A percentile compares a stretch with the other conserved stretches of the same genome.
phyloP scores from a whole-genome alignment of 2,797 vertebrate species.

The Enoplosus armatus region DNA sequence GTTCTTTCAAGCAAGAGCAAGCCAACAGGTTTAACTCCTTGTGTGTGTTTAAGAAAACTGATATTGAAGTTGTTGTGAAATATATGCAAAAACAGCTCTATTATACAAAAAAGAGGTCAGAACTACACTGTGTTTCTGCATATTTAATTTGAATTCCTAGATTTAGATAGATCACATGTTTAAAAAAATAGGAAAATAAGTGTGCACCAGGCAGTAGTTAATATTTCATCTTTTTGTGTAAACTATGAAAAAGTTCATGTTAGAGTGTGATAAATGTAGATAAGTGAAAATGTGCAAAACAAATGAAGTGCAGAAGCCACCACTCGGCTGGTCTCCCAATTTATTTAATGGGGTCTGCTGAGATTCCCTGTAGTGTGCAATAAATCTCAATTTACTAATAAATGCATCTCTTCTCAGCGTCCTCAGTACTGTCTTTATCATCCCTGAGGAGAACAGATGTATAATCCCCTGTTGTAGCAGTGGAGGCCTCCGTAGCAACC shows the following conservation, averaged over 20 bases:
- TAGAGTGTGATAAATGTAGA: slow-evolving; percentile 34
- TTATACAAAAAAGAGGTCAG: background rate
- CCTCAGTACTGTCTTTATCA: slow-evolving; percentile 35
- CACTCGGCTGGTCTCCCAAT: slow-evolving; percentile 33
- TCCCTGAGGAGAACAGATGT: slow-evolving; percentile 41
- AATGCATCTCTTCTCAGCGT: slow-evolving; percentile 35
- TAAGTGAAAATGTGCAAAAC: slow-evolving; percentile 28
- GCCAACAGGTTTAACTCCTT: background rate
- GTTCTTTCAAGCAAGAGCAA: background rate
- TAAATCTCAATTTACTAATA: slow-evolving; percentile 60
- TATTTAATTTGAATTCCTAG: slow-evolving; percentile 11
- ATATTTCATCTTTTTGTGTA: slow-evolving; percentile 19
- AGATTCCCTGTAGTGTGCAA: slow-evolving; percentile 37
- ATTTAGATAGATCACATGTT: too few relatives aligned
- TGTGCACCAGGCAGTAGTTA: background rate
- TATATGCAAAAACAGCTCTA: background rate
- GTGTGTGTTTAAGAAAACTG: background rate
- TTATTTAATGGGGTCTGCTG: slow-evolving; percentile 37
- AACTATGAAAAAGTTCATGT: slow-evolving; percentile 33
- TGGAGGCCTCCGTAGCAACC: slow-evolving; percentile 22
- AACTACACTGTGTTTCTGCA: background rate
- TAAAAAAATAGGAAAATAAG: background rate
- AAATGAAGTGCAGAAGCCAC: slow-evolving; percentile 19
- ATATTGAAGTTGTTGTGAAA: background rate
- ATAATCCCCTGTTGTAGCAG: slow-evolving; percentile 18